Base-by-base conservation (phyloP, 2,113 vertebrate genomes). In the Euleptes europaea region DNA sequence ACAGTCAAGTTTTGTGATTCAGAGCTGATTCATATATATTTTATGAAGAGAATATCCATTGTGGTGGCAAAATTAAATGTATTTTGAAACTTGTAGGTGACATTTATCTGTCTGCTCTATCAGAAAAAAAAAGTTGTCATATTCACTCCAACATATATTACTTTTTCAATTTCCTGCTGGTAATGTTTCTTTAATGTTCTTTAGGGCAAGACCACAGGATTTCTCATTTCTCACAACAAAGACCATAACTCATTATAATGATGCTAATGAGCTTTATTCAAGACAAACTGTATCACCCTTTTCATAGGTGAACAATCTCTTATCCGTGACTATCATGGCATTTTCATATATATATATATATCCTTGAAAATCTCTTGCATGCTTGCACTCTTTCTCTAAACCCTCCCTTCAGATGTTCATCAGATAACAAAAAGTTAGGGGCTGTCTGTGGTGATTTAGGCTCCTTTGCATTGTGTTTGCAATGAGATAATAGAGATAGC, bases 181-280 rank as follows among this genome's bases (percentile, higher is more conserved):
- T 94, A 95, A 95, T 96, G 84, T 90, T 94, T 94, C 93, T 96
- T 96, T 95, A 96, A 94, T 94, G 91, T 93, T 94, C 93, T 94
- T 95, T 94, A 94, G 88, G 87, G 86, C 89, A 78, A 95, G 85
- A 94, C 85, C 79, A 91, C 67, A 74, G 84, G 77, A 88, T 95
- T 93, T 96, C 93, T 96, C 92, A 93, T 96, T 96, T 95, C 87
- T 95, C 88, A 94, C 60, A 94, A 96, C 90, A 95, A 96, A 95
- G 91, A 91, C 93, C 90, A 91, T 94, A 96, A 96, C 94, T 96
- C 94, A 96, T 97, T 97, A 97, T 93, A 96, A 97, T 97, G 97
- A 98, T 95, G 95, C 95, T 97, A 95, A 96, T 97, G 95, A 96
- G 92, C 95, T 97, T 97, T 86, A 51, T 84, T 93, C 92, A 91